Percentiles rank a stretch among this genome's conserved stretches.
Conservation (phyloP, 2,888 invertebrate genomes). For the Sycophila texana region DNA sequence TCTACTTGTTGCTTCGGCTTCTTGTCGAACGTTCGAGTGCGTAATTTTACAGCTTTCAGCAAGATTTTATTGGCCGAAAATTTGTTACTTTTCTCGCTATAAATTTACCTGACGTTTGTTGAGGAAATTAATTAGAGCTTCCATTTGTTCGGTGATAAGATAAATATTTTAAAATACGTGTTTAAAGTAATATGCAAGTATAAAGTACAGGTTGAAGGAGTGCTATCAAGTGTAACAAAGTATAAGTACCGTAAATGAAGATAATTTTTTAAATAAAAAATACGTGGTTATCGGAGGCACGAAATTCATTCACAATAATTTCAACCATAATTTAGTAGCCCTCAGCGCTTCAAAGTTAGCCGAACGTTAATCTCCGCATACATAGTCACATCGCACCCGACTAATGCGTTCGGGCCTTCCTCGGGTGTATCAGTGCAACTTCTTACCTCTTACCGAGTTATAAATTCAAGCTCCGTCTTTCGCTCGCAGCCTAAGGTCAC, state of each 20-base stretch:
- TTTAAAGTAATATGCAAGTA: background rate
- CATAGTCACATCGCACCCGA: slow-evolving; percentile 23
- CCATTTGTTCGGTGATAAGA: too few species aligned
- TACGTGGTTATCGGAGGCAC: too few species aligned
- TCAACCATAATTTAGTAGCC: slow-evolving; percentile 27
- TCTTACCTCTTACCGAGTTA: slow-evolving; percentile 25
- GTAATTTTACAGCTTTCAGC: background rate
- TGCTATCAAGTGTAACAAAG: too few species aligned
- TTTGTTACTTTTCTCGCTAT: background rate
- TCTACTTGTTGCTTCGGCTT: slow-evolving; percentile 15
- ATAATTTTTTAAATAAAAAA: too few species aligned
- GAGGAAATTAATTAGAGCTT: too few species aligned
- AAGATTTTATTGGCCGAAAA: background rate
- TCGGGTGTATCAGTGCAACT: slow-evolving; percentile 31
- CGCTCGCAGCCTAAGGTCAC: slow-evolving; percentile 22
- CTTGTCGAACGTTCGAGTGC: background rate
- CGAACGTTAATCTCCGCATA: slow-evolving; percentile 50
- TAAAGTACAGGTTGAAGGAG: too few species aligned
- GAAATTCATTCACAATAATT: slow-evolving; percentile 25
- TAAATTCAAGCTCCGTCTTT: slow-evolving; percentile 42
- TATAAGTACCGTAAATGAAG: too few species aligned
- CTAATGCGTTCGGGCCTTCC: slow-evolving; percentile 26
- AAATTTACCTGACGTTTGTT: too few species aligned
- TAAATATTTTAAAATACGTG: background rate
- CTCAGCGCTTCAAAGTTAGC: slow-evolving; percentile 17